Percentiles rank a stretch among this genome's conserved stretches.
Conservation (phyloP, 2,797 vertebrate species). For the Lagorchestes hirsutus region DNA sequence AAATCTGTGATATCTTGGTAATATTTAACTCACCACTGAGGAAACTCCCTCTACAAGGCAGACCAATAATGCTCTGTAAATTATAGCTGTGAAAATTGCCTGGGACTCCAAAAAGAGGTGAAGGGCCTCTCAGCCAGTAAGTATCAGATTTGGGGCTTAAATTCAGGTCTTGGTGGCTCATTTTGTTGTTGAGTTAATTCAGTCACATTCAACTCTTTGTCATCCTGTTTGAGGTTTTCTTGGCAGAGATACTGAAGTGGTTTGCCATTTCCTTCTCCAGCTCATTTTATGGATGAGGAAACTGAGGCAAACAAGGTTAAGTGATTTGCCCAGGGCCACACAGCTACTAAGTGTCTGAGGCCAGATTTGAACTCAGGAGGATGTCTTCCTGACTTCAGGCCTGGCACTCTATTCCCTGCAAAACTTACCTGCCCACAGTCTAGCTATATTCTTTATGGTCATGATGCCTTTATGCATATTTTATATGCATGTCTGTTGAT, state of each 20-base stretch:
- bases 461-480: not conserved
- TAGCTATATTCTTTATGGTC: not conserved
- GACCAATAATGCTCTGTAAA: not conserved
- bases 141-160: not conserved
- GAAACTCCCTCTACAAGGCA: not conserved
- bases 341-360: not conserved
- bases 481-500: not conserved
- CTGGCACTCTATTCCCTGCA: not conserved
- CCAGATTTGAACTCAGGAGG: not conserved
- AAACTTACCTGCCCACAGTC: not conserved
- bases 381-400: not conserved
- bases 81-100: not conserved
- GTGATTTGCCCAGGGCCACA: not conserved
- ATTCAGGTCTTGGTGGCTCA: not conserved
- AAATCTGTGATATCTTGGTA: not conserved
- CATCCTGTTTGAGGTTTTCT: not conserved
- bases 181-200: not conserved
- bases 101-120: not conserved
- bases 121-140: not conserved
- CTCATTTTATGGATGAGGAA: not conserved
- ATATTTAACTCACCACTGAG: not conserved
- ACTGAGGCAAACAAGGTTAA: not conserved
- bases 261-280: not conserved
- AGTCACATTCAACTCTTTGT: not conserved
- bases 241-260: not conserved